These are phyloP conservation scores for Sula dactylatra DNA, from an alignment of 2,113 vertebrate species.

Conservation along the genomic window DNA sequence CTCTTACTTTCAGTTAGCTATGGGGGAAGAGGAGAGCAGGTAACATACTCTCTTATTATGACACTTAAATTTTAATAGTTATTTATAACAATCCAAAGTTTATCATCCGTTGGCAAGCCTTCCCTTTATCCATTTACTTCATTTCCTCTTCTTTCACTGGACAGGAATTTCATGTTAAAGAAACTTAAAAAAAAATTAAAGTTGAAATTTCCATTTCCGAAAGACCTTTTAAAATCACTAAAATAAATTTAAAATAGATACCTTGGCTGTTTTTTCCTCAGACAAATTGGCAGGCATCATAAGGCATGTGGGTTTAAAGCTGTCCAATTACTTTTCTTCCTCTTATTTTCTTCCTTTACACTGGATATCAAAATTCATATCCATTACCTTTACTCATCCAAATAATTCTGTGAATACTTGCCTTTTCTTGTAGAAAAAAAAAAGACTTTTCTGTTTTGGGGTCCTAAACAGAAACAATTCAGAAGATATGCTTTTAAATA, in stretches of 20 bases:
- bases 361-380: not conserved
- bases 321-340: not conserved
- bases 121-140: conserved; percentile 8
- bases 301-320: not conserved
- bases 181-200: not conserved
- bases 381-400: not conserved
- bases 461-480: not conserved
- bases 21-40: not conserved
- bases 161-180: not conserved
- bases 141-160: not conserved
- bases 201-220: not conserved
- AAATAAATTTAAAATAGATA: not conserved
- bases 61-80: not conserved
- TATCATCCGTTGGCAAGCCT: not conserved
- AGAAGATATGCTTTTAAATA: not conserved
- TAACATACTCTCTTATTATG: not conserved
- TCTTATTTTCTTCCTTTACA: not conserved
- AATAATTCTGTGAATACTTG: not conserved
- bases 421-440: not conserved
- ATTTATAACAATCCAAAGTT: not conserved
- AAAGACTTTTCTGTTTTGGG: not conserved
- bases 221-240: not conserved
- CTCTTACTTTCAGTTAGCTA: not conserved
- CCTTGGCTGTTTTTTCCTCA: not conserved
- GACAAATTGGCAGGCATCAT: not conserved